A percentile compares a stretch with the other conserved stretches of the same genome.
phyloP scores from a whole-genome alignment of 2,113 vertebrate species.

The Pandion haliaetus region DNA sequence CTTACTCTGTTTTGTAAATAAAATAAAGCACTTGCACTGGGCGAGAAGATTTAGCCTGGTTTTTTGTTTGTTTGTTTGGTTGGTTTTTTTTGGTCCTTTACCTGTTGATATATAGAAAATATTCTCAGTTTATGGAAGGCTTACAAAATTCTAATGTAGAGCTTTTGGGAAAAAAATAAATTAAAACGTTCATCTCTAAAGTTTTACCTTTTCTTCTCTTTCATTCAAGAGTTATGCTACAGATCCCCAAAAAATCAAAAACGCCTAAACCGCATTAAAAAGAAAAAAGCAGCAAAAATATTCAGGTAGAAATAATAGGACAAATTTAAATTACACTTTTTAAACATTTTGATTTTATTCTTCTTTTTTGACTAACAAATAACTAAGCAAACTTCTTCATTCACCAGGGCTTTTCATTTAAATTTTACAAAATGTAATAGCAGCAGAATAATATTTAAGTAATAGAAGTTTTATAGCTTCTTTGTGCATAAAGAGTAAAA shows the following conservation, averaged over 20 bases:
- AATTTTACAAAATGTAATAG: neutral
- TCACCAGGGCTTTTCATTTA: neutral
- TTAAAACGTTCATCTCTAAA: neutral
- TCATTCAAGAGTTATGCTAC: neutral
- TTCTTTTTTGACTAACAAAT: neutral
- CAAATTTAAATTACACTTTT: neutral
- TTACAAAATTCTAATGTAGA: neutral
- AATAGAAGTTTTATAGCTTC: neutral
- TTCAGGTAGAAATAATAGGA: neutral
- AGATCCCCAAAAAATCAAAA: neutral
- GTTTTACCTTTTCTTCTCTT: neutral
- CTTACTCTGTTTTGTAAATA: neutral
- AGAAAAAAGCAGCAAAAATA: neutral
- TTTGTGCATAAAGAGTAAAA: neutral
- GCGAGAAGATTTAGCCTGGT: neutral
- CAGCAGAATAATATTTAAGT: neutral
- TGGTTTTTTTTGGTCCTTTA: neutral
- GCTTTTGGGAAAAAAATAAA: neutral
- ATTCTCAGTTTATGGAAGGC: neutral
- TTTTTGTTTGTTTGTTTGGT: no score
- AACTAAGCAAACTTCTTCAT: neutral
- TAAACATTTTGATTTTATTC: neutral
- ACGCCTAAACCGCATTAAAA: neutral
- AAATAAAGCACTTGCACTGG: neutral
- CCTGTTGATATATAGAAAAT: conserved; percentile 24